Percentiles rank a stretch among this genome's conserved stretches.
These are phyloP conservation scores for Eubasilissa regina DNA, from an alignment of 1,140 invertebrate species.

Conservation along the genomic window DNA sequence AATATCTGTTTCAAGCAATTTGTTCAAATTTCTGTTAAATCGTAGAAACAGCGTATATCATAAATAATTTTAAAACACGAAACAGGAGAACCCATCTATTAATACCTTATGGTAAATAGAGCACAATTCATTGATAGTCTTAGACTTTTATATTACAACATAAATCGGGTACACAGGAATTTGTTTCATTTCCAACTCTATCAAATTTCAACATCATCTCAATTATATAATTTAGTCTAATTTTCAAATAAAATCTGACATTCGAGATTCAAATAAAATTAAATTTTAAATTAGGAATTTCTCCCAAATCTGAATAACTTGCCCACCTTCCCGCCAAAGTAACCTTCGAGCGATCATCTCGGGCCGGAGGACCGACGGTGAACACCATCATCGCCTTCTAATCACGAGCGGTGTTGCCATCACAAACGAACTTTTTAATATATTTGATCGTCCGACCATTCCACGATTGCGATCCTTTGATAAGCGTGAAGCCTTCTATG, in stretches of 20 bases:
- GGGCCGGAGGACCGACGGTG: not conserved
- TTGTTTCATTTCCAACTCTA: too few species aligned
- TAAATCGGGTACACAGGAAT: too few species aligned
- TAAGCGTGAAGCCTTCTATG: conserved; percentile 52
- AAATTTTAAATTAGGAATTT: not conserved
- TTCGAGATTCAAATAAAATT: not conserved
- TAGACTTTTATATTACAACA: too few species aligned
- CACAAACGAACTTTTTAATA: conserved; percentile 51
- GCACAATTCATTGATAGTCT: too few species aligned
- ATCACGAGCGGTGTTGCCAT: conserved; percentile 44
- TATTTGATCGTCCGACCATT: conserved; percentile 54
- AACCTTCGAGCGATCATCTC: not conserved
- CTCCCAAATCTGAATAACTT: not conserved
- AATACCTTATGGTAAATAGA: too few species aligned
- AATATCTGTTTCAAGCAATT: too few species aligned
- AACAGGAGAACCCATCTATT: too few species aligned
- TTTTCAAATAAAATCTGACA: not conserved
- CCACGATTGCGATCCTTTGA: conserved; percentile 54
- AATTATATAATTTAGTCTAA: too few species aligned
- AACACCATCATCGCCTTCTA: conserved; percentile 32
- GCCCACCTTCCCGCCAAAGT: conserved; percentile 10
- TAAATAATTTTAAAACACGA: too few species aligned
- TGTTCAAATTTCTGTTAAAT: too few species aligned
- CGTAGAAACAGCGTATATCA: too few species aligned
- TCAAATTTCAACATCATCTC: too few species aligned